Conservation (phyloP, 2,113 vertebrate species). For the Mirounga angustirostris region DNA sequence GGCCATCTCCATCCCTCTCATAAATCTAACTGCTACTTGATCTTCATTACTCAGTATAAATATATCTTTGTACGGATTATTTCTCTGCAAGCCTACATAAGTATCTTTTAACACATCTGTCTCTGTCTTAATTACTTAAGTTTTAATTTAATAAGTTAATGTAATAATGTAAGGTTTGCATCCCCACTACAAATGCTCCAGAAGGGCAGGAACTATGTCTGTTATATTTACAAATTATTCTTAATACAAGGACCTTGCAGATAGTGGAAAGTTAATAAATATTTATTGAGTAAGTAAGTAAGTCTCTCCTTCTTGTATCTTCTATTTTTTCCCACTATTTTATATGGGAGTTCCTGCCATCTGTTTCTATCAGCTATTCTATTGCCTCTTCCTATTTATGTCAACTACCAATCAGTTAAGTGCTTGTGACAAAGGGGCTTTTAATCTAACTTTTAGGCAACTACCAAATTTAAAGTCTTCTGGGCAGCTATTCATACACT, state of each 20-base stretch:
- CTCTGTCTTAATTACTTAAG: not conserved
- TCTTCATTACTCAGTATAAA: not conserved
- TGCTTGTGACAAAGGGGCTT: not conserved
- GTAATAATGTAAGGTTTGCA: not conserved
- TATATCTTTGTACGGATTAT: not conserved
- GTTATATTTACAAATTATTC: not conserved
- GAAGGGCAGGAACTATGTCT: not conserved
- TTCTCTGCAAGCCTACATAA: not conserved
- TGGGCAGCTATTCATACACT: not conserved
- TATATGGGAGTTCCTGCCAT: not conserved
- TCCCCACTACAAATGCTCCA: not conserved
- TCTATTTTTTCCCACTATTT: not conserved
- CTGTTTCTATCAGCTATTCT: not conserved
- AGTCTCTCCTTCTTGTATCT: not conserved
- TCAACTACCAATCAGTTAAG: not conserved
- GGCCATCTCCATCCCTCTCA: not conserved
- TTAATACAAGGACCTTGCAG: not conserved
- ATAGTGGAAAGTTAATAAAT: not conserved
- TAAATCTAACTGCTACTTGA: not conserved
- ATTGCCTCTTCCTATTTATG: not conserved
- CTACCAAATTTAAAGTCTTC: conserved; percentile 5
- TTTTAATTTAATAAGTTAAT: not conserved
- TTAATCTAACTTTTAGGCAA: not conserved
- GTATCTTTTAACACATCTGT: not conserved
- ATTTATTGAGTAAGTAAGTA: not conserved